Percentiles rank a stretch among this genome's conserved stretches.
Evolutionary conservation across 2,888 invertebrate genomes (phyloP).

Genomic region (Andrena hattorfiana): DNA sequence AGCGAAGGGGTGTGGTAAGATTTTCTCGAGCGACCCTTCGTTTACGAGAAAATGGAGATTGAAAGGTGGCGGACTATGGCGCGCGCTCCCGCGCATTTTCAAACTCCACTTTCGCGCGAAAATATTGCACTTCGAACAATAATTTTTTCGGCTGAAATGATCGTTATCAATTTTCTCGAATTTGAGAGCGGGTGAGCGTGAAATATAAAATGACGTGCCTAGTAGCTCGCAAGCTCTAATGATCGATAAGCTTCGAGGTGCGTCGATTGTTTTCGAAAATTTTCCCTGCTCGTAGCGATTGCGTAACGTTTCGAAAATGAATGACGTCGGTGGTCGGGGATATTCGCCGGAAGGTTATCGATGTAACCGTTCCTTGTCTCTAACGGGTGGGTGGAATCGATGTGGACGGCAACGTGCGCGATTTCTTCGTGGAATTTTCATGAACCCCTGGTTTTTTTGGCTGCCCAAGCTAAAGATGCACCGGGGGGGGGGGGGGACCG

Average conservation of each 20-base stretch:
- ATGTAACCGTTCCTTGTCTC: conserved; percentile 63
- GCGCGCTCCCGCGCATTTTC: too few relatives aligned
- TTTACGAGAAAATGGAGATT: too few relatives aligned
- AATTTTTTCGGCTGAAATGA: too few relatives aligned
- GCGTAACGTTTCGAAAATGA: conserved; percentile 63
- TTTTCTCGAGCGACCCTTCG: too few relatives aligned
- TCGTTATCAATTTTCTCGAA: too few relatives aligned
- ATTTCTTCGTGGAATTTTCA: conserved; percentile 69
- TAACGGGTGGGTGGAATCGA: conserved; percentile 61
- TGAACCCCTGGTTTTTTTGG: conserved; percentile 63
- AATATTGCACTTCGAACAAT: too few relatives aligned
- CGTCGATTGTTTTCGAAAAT: background rate
- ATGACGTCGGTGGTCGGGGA: conserved; percentile 62
- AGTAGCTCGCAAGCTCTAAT: background rate
- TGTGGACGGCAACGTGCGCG: conserved; percentile 58
- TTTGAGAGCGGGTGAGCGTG: too few relatives aligned
- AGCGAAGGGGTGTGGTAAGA: too few relatives aligned
- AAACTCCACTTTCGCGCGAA: too few relatives aligned
- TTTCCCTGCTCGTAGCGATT: conserved; percentile 3
- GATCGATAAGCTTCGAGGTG: background rate
- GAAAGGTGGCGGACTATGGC: too few relatives aligned
- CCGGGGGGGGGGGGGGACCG: too few relatives aligned
- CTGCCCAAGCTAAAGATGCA: background rate
- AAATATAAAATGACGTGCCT: too few relatives aligned
- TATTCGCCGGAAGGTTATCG: conserved; percentile 68